Conservation (phyloP, 1,140 invertebrate genomes). For the Macrocentrus cingulum region DNA sequence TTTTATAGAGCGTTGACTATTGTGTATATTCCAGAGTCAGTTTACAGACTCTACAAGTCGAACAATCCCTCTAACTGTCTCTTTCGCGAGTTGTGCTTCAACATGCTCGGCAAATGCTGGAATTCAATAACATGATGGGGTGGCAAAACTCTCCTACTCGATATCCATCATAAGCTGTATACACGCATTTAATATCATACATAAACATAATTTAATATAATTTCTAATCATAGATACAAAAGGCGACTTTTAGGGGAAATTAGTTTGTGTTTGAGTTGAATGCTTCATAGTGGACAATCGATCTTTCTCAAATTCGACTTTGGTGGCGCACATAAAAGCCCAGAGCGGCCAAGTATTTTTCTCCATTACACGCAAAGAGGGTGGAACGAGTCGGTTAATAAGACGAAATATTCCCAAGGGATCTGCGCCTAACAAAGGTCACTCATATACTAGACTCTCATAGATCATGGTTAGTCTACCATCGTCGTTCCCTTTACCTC, state of each 20-base stretch:
- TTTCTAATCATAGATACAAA: too few species aligned
- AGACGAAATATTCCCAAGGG: conserved; percentile 40
- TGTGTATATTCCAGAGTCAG: neutral
- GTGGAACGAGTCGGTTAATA: conserved; percentile 17
- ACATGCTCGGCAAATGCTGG: neutral
- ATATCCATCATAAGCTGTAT: too few species aligned
- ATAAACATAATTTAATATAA: too few species aligned
- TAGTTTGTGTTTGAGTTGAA: too few species aligned
- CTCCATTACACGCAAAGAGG: conserved; percentile 35
- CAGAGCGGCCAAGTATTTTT: conserved; percentile 34
- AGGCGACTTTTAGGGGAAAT: too few species aligned
- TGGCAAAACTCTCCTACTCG: neutral
- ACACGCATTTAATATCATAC: too few species aligned
- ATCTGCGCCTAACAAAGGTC: conserved; percentile 41
- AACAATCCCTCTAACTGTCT: neutral
- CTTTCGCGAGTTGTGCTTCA: neutral
- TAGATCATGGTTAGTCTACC: conserved; percentile 49
- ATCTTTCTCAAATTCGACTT: conserved; percentile 12
- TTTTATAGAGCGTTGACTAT: too few species aligned
- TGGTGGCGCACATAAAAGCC: neutral
- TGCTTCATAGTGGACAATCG: conserved; percentile 6
- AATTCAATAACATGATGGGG: neutral
- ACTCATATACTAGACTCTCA: conserved; percentile 46
- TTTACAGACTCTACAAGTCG: neutral
- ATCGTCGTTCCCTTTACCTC: conserved; percentile 18